Percentiles rank a stretch among this genome's conserved stretches.
Conservation (phyloP, 2,888 invertebrate species). For the Orthonevra nobilis region DNA sequence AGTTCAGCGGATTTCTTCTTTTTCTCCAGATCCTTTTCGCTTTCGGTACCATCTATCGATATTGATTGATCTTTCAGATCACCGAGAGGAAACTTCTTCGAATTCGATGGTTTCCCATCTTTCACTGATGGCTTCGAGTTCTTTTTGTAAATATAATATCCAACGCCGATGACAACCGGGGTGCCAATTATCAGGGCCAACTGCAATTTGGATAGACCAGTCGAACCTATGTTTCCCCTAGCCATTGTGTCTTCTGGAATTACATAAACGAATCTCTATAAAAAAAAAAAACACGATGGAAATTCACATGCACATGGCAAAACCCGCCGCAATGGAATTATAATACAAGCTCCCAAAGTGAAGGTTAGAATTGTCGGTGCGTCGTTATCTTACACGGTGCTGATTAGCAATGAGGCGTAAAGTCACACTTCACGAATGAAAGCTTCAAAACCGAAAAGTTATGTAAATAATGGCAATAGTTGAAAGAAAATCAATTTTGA, state of each 20-base stretch:
- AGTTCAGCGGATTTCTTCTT: conserved; percentile 76
- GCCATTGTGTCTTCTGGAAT: conserved; percentile 49
- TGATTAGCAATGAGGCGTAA: conserved; percentile 44
- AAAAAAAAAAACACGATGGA: too few species aligned
- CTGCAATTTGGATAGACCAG: conserved; percentile 87
- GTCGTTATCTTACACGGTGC: conserved; percentile 23
- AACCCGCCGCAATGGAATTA: conserved; percentile 1
- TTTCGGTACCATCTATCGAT: conserved; percentile 81
- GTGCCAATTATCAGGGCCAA: conserved; percentile 91
- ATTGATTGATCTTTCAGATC: conserved; percentile 82
- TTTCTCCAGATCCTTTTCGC: conserved; percentile 81
- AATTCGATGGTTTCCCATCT: conserved; percentile 56
- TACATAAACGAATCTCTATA: conserved; percentile 47
- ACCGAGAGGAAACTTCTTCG: conserved; percentile 82
- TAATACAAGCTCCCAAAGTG: not conserved
- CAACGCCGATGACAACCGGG: conserved; percentile 90
- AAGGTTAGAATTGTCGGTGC: conserved; percentile 52
- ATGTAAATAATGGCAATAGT: too few species aligned
- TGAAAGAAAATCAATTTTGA: not conserved
- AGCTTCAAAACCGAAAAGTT: too few species aligned
- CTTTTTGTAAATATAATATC: conserved; percentile 83
- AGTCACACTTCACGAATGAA: too few species aligned
- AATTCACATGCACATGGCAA: conserved; percentile 52
- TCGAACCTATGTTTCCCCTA: conserved; percentile 73
- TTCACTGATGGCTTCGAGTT: conserved; percentile 41